Evolutionary conservation across 2,888 invertebrate species (phyloP).

Genomic region (Deroplatys truncata): DNA sequence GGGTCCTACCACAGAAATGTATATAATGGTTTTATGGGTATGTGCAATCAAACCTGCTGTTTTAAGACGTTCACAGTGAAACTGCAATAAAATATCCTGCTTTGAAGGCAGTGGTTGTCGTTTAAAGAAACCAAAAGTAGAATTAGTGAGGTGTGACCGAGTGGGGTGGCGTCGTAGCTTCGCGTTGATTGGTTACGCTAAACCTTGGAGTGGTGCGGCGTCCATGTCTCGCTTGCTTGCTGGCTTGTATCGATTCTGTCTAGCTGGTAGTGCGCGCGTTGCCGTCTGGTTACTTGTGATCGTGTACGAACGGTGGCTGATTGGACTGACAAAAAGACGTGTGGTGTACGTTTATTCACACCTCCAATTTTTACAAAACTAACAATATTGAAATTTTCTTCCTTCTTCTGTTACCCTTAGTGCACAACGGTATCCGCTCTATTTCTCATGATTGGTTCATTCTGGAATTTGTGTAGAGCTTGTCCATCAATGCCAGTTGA

Average conservation of each 20-base stretch:
- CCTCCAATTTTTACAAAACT: background rate
- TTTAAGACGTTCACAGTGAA: too few species aligned
- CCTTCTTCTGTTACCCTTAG: conserved; percentile 6
- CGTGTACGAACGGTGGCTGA: background rate
- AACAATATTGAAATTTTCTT: background rate
- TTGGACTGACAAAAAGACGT: background rate
- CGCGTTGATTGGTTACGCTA: conserved; percentile 6
- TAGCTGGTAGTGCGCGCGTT: background rate
- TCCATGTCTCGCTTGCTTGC: background rate
- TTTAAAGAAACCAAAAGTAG: background rate
- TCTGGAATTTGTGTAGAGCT: conserved; percentile 95
- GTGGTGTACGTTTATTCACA: background rate
- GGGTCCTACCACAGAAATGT: too few species aligned
- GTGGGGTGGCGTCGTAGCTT: background rate
- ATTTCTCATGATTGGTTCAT: conserved; percentile 84
- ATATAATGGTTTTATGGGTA: too few species aligned
- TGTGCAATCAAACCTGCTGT: too few species aligned
- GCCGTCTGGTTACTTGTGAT: background rate
- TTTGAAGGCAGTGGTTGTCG: too few species aligned
- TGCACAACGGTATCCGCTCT: conserved; percentile 3
- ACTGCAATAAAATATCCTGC: too few species aligned
- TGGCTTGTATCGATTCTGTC: background rate
- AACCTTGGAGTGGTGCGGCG: conserved; percentile 2
- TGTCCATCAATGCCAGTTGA: conserved; percentile 96
- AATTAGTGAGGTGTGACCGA: background rate